Conservation (phyloP, 2,888 invertebrate genomes). For the Ophion slaviceki region DNA sequence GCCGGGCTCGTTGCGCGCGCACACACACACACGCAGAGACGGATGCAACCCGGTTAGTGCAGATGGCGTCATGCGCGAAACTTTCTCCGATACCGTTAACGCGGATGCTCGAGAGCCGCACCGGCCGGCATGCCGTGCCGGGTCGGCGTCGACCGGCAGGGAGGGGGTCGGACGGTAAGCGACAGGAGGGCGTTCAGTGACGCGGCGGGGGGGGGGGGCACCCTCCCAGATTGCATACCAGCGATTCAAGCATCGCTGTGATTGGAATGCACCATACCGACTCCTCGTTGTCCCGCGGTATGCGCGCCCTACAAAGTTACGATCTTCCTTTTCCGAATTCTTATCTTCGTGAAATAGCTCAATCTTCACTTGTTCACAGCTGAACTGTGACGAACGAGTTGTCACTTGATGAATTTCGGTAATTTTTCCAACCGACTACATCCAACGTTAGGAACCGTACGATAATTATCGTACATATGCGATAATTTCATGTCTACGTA, state of each 20-base stretch:
- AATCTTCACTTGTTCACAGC: neutral
- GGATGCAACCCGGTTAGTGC: conserved; percentile 57
- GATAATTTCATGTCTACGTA: too few species aligned
- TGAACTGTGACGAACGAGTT: neutral
- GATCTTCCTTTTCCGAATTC: neutral
- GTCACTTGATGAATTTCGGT: too few species aligned
- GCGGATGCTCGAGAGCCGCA: conserved; percentile 55
- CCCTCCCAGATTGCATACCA: conserved; percentile 40
- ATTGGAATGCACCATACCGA: conserved; percentile 62
- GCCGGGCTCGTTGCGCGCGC: conserved; percentile 28
- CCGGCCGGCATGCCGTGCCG: conserved; percentile 57
- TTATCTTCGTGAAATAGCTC: neutral
- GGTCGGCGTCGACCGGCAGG: neutral
- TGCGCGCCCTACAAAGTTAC: conserved; percentile 41
- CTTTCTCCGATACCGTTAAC: conserved; percentile 68
- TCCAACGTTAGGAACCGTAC: too few species aligned
- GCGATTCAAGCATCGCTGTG: conserved; percentile 54
- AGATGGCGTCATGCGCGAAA: conserved; percentile 66
- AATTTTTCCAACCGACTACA: too few species aligned
- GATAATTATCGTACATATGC: too few species aligned
- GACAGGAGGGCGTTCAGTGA: neutral
- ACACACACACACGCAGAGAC: conserved; percentile 1
- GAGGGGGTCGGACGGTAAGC: neutral
- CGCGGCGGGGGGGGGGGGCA: neutral
- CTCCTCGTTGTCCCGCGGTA: conserved; percentile 30